Percentiles rank a stretch among this genome's conserved stretches.
Conservation (phyloP, 2,888 invertebrate species). For the Athalia circularis region DNA sequence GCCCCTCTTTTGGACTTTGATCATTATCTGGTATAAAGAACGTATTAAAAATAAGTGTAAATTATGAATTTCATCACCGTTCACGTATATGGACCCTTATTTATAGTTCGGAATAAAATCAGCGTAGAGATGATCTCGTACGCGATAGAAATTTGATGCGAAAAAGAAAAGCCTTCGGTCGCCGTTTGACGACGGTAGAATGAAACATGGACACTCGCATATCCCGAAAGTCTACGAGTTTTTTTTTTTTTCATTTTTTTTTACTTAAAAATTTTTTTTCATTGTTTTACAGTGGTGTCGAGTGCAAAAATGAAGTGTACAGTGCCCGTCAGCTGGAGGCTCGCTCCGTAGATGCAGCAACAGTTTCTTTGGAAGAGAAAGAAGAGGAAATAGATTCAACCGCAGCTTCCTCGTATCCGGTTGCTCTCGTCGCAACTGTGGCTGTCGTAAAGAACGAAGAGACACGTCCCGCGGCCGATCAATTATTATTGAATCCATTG, state of each 20-base stretch:
- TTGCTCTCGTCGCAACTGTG: slow-evolving; percentile 69
- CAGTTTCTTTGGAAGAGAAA: slow-evolving; percentile 54
- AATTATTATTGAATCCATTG: too few species aligned
- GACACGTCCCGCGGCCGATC: neutral
- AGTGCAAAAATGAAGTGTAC: slow-evolving; percentile 86
- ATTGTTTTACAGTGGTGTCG: slow-evolving; percentile 82
- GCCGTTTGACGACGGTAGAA: too few species aligned
- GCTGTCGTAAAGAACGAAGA: neutral
- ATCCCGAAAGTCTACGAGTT: neutral
- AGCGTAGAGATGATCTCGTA: neutral
- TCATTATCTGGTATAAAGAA: too few species aligned
- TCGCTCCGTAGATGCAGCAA: slow-evolving; percentile 54
- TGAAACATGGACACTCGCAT: too few species aligned
- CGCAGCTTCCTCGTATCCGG: slow-evolving; percentile 53
- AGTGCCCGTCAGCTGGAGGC: slow-evolving; percentile 79
- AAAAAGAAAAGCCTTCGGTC: too few species aligned
- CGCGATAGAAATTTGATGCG: neutral
- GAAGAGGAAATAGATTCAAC: slow-evolving; percentile 44
- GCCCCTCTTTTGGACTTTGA: too few species aligned
- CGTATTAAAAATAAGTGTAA: too few species aligned
- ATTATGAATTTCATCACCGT: too few species aligned
- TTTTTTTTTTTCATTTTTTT: neutral
- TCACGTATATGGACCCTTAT: too few species aligned
- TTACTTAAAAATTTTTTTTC: slow-evolving; percentile 52
- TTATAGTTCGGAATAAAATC: neutral